These are phyloP conservation scores for Pogonomyrmex barbatus DNA, from an alignment of 1,140 invertebrate genomes.

Conservation along the genomic window DNA sequence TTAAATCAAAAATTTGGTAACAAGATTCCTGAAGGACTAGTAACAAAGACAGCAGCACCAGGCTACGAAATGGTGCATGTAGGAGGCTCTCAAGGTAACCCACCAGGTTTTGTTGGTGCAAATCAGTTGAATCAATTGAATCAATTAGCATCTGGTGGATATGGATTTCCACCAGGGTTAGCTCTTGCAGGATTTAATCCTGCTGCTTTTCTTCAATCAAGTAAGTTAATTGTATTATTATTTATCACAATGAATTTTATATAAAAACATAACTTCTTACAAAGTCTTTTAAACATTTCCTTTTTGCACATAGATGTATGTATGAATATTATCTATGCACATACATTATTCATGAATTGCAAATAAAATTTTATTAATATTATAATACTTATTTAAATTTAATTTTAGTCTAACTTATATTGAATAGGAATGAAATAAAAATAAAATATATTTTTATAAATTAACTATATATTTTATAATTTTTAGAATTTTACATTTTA, in stretches of 20 bases:
- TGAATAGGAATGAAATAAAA: background rate
- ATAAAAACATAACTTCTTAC: background rate
- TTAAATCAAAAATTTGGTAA: constrained; percentile 80
- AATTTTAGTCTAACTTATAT: background rate
- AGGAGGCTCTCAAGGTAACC: constrained; percentile 80
- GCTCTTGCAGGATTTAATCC: constrained; percentile 87
- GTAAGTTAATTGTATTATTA: constrained; percentile 86
- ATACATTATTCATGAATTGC: constrained; percentile 48
- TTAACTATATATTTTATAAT: background rate
- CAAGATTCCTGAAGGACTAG: constrained; percentile 86
- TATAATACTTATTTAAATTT: constrained; percentile 53
- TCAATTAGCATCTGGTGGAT: constrained; percentile 75
- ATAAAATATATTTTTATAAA: background rate
- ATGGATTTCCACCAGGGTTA: constrained; percentile 73
- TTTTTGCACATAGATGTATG: constrained; percentile 8
- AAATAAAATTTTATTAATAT: background rate
- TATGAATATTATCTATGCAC: constrained; percentile 60
- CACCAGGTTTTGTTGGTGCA: constrained; percentile 74
- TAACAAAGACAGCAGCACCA: constrained; percentile 85
- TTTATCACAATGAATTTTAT: constrained; percentile 13
- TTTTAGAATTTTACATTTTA: background rate
- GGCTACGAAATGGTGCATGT: constrained; percentile 86
- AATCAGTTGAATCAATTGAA: constrained; percentile 79
- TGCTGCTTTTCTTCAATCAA: constrained; percentile 91
- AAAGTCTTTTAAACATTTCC: background rate